These are phyloP conservation scores for Agelaius phoeniceus DNA, from an alignment of 2,113 vertebrate species.

Conservation along the genomic window DNA sequence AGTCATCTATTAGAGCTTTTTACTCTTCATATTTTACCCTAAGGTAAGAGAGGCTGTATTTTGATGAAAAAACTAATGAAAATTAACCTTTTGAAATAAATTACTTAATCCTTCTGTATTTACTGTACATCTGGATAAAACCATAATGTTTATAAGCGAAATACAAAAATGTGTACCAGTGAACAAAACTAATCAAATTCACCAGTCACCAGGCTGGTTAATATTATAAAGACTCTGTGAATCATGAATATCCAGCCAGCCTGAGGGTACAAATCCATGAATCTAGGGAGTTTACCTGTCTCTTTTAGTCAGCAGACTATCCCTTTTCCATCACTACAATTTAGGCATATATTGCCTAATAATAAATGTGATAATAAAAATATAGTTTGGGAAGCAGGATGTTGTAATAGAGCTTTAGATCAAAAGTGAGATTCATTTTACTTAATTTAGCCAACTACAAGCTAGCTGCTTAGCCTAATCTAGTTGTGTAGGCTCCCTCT, in stretches of 20 bases:
- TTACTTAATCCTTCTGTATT: slow-evolving; percentile 10
- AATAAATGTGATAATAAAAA: slow-evolving; percentile 53
- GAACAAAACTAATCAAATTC: slow-evolving; percentile 47
- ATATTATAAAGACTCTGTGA: slow-evolving; percentile 48
- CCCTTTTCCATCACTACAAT: slow-evolving; percentile 6
- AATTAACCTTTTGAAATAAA: slow-evolving; percentile 38
- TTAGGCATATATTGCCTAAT: slow-evolving; percentile 16
- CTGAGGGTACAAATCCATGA: slow-evolving; percentile 39
- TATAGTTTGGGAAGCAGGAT: not conserved
- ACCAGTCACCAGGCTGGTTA: slow-evolving; percentile 53
- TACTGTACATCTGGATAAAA: slow-evolving; percentile 13
- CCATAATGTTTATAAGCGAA: not conserved
- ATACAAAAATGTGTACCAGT: not conserved
- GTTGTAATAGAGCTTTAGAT: slow-evolving; percentile 31
- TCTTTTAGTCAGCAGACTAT: slow-evolving; percentile 18
- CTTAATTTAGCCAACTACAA: slow-evolving; percentile 24
- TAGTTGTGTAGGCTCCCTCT: not conserved
- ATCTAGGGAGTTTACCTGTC: slow-evolving; percentile 46
- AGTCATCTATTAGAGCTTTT: slow-evolving; percentile 1
- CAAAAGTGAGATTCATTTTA: slow-evolving; percentile 26
- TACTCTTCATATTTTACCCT: not conserved
- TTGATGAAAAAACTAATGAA: slow-evolving; percentile 10
- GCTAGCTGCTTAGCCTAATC: not conserved
- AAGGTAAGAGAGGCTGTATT: not conserved
- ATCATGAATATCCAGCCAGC: slow-evolving; percentile 39